A percentile compares a stretch with the other conserved stretches of the same genome.
Evolutionary conservation across 2,797 vertebrate species (phyloP).

Genomic region (Halcyon smyrnensis): DNA sequence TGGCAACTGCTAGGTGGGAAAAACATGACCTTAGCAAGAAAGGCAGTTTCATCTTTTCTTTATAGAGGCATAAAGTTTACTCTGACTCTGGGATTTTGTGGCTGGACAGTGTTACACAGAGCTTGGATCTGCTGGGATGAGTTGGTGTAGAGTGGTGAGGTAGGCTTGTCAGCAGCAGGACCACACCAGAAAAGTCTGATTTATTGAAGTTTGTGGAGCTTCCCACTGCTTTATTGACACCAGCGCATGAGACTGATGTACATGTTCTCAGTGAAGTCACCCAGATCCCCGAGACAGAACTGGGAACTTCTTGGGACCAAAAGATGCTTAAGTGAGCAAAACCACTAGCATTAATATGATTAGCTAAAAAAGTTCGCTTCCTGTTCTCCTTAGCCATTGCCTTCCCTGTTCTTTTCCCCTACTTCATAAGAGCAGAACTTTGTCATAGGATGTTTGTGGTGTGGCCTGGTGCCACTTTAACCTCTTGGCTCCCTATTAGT

Average conservation of each 20-base stretch:
- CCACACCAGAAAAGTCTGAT: background rate
- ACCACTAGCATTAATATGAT: background rate
- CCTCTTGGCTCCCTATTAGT: constrained; percentile 37
- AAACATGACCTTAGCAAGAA: background rate
- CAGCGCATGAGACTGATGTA: accelerated
- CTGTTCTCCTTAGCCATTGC: background rate
- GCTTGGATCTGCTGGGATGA: background rate
- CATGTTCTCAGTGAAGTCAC: background rate
- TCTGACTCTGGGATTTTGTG: background rate
- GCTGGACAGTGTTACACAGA: background rate
- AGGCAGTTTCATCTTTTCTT: background rate
- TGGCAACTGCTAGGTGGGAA: background rate
- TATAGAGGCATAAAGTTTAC: background rate
- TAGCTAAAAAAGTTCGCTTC: background rate
- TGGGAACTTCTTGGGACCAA: background rate
- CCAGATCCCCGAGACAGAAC: background rate
- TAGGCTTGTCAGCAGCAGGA: background rate
- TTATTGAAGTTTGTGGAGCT: background rate
- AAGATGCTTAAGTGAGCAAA: background rate
- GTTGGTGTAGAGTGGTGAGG: background rate
- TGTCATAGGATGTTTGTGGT: constrained; percentile 28
- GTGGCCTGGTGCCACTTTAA: background rate
- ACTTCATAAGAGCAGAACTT: background rate
- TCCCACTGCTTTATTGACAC: background rate
- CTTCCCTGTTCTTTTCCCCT: background rate